phyloP scores from a whole-genome alignment of 2,888 invertebrate genomes.

The Acrobasis suavella region DNA sequence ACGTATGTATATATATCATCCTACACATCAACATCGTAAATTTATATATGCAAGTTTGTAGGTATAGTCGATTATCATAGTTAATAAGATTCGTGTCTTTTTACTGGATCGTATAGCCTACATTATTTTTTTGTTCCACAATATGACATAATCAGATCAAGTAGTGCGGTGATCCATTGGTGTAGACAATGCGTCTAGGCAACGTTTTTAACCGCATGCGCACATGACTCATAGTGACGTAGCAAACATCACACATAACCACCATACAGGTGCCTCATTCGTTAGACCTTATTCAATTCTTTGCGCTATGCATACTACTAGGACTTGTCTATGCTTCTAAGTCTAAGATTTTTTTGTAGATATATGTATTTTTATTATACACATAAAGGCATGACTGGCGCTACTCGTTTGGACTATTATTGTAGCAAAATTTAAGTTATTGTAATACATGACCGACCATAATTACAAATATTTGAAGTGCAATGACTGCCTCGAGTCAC shows the following conservation, averaged over 20 bases:
- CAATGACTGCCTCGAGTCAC: conserved; percentile 22
- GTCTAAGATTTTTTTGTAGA: background rate
- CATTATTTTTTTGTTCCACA: conserved; percentile 57
- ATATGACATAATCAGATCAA: conserved; percentile 75
- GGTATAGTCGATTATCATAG: conserved; percentile 10
- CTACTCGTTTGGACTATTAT: conserved; percentile 23
- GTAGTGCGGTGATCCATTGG: conserved; percentile 69
- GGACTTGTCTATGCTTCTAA: conserved; percentile 26
- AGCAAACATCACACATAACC: conserved; percentile 57
- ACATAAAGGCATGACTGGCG: conserved; percentile 25
- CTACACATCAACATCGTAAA: background rate
- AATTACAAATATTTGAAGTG: conserved; percentile 21
- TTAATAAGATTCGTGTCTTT: conserved; percentile 21
- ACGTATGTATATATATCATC: background rate
- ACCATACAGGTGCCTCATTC: conserved; percentile 55
- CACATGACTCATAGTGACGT: conserved; percentile 69
- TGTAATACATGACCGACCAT: conserved; percentile 15
- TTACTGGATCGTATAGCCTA: conserved; percentile 49
- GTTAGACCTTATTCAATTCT: conserved; percentile 46
- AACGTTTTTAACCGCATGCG: conserved; percentile 65
- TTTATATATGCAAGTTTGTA: conserved; percentile 14
- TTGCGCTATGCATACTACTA: conserved; percentile 17
- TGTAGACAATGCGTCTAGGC: conserved; percentile 76
- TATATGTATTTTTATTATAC: conserved; percentile 27
- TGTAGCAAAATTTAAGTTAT: background rate